phyloP scores from a whole-genome alignment of 2,797 vertebrate species.

The Rhabdomys pumilio region DNA sequence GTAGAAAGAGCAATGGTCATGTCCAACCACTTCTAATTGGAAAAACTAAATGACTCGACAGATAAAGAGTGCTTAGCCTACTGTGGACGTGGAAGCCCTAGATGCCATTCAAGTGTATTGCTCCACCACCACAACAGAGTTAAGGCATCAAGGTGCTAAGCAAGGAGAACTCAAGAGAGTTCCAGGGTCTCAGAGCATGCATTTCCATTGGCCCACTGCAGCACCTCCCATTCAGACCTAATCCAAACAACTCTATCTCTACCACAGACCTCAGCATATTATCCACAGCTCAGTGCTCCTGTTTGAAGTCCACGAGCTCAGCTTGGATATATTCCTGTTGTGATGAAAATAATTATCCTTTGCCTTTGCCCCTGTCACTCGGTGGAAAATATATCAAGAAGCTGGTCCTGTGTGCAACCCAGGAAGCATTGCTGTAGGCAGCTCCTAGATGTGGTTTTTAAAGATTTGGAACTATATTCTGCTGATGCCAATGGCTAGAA shows the following conservation, averaged over 20 bases:
- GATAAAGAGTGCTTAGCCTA: background rate
- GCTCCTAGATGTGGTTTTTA: background rate
- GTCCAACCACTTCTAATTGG: background rate
- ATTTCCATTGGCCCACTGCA: background rate
- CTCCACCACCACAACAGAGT: accelerated
- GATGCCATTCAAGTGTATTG: background rate
- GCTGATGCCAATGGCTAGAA: background rate
- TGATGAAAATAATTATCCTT: background rate
- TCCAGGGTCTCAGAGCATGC: background rate
- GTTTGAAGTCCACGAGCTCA: background rate
- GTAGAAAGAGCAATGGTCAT: background rate
- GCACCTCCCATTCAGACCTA: background rate
- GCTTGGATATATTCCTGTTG: background rate
- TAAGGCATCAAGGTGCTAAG: background rate
- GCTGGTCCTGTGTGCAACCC: background rate
- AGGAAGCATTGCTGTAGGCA: background rate
- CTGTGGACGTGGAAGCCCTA: background rate
- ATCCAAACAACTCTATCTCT: background rate
- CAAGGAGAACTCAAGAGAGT: background rate
- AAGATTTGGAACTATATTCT: background rate
- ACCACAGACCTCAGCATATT: background rate
- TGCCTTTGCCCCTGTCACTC: background rate
- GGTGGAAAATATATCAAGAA: conserved; percentile 37
- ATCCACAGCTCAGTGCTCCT: background rate
- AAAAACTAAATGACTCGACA: background rate